Conservation (phyloP, 2,888 invertebrate species). For the Drosophila suboccidentalis region DNA sequence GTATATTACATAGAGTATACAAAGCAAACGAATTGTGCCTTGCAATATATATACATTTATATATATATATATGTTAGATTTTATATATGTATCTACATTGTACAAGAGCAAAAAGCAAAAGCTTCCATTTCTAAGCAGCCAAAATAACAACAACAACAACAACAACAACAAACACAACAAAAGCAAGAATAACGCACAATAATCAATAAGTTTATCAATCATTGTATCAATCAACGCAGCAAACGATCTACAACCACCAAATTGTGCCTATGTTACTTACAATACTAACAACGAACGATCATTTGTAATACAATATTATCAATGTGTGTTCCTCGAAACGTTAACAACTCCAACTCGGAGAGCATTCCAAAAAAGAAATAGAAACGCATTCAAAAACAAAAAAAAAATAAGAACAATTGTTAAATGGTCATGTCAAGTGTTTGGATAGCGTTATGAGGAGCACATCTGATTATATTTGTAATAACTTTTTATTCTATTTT, state of each 20-base stretch:
- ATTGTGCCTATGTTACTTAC: conserved; percentile 60
- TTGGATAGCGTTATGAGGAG: conserved; percentile 34
- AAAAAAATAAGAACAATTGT: conserved; percentile 10
- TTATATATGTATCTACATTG: conserved; percentile 24
- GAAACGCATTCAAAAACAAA: not conserved
- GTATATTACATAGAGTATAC: conserved; percentile 43
- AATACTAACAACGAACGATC: conserved; percentile 44
- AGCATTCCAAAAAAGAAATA: conserved; percentile 32
- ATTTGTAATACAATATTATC: conserved; percentile 40
- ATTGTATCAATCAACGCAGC: conserved; percentile 16
- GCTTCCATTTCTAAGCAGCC: conserved; percentile 41
- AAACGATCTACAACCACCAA: conserved; percentile 39
- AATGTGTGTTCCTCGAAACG: conserved; percentile 30
- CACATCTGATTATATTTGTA: conserved; percentile 25
- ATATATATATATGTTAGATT: conserved; percentile 31
- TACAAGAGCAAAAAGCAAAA: conserved; percentile 32
- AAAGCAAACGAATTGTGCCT: conserved; percentile 70
- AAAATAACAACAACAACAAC: conserved; percentile 34
- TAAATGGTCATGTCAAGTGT: conserved; percentile 1
- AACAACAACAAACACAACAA: conserved; percentile 25
- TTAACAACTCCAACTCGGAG: conserved; percentile 11
- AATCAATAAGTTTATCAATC: conserved; percentile 29
- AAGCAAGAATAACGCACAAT: conserved; percentile 49
- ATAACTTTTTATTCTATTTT: conserved; percentile 27
- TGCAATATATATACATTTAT: conserved; percentile 51